A percentile compares a stretch with the other conserved stretches of the same genome.
Conservation (phyloP, 2,888 invertebrate species). For the Elgonia sp. region DNA sequence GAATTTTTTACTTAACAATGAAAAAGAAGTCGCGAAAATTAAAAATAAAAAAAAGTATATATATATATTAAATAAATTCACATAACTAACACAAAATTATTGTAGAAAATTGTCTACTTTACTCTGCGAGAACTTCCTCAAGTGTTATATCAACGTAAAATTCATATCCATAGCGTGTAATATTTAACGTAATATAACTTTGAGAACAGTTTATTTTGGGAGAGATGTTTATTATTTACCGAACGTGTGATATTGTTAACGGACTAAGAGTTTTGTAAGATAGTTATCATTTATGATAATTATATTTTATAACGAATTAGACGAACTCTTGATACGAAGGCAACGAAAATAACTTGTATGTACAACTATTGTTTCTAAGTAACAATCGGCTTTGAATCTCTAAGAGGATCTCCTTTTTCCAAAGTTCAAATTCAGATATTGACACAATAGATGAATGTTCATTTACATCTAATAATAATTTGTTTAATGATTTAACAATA, state of each 20-base stretch:
- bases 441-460: not conserved
- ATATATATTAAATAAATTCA: not conserved
- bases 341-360: slow-evolving; percentile 45
- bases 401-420: not conserved
- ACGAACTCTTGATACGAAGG: slow-evolving; percentile 25
- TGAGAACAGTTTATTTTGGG: slow-evolving; percentile 56
- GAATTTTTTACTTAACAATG: too few relatives aligned
- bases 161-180: slow-evolving; percentile 67
- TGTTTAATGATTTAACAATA: too few relatives aligned
- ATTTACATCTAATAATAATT: too few relatives aligned
- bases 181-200: slow-evolving; percentile 42
- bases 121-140: slow-evolving; percentile 51
- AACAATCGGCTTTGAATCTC: slow-evolving; percentile 6
- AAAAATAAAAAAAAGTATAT: not conserved
- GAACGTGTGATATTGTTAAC: slow-evolving; percentile 65
- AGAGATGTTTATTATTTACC: slow-evolving; percentile 60
- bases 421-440: not conserved
- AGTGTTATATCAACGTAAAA: slow-evolving; percentile 62
- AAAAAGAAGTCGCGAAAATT: too few relatives aligned
- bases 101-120: not conserved
- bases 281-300: slow-evolving; percentile 53
- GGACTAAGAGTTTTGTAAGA: slow-evolving; percentile 55
- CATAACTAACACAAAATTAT: too few relatives aligned
- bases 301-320: slow-evolving; percentile 54
- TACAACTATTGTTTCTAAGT: slow-evolving; percentile 25